Conservation (phyloP, 2,113 vertebrate species). For the Lampris megalopsis region DNA sequence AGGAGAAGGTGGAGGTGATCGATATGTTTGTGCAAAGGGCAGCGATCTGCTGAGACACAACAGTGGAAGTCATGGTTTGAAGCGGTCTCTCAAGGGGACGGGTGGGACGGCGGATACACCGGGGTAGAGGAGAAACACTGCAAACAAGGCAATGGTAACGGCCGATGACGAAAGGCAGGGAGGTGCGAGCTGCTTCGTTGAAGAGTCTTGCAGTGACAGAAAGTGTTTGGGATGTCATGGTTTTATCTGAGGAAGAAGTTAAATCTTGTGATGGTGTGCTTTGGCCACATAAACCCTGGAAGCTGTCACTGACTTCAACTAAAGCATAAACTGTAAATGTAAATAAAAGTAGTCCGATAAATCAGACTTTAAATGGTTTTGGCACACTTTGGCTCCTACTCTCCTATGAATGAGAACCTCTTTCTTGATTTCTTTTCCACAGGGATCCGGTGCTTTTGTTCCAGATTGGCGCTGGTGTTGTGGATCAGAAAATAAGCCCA, state of each 20-base stretch:
- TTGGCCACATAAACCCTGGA: too few relatives aligned
- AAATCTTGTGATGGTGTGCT: not conserved
- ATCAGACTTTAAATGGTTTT: too few relatives aligned
- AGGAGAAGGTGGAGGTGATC: constrained; percentile 70
- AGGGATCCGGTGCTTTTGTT: constrained; percentile 20
- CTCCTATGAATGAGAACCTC: not conserved
- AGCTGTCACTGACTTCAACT: not conserved
- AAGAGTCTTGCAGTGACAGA: constrained; percentile 40
- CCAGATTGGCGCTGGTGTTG: constrained; percentile 6
- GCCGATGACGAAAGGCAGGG: constrained; percentile 49
- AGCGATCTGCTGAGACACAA: constrained; percentile 66
- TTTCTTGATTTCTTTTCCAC: not conserved
- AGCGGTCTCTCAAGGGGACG: constrained; percentile 58
- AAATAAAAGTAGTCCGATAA: not conserved
- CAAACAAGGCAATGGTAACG: constrained; percentile 57
- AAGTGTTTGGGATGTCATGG: constrained; percentile 36
- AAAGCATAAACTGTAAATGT: not conserved
- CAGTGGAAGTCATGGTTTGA: constrained; percentile 70
- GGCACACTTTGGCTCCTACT: too few relatives aligned
- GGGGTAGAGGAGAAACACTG: constrained; percentile 19
- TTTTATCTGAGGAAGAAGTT: not conserved
- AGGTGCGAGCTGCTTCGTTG: constrained; percentile 18
- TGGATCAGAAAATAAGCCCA: not conserved
- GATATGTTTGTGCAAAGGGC: constrained; percentile 80
- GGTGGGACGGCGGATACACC: constrained; percentile 30